phyloP scores from a whole-genome alignment of 2,888 invertebrate genomes.

The Brachycybe producta region DNA sequence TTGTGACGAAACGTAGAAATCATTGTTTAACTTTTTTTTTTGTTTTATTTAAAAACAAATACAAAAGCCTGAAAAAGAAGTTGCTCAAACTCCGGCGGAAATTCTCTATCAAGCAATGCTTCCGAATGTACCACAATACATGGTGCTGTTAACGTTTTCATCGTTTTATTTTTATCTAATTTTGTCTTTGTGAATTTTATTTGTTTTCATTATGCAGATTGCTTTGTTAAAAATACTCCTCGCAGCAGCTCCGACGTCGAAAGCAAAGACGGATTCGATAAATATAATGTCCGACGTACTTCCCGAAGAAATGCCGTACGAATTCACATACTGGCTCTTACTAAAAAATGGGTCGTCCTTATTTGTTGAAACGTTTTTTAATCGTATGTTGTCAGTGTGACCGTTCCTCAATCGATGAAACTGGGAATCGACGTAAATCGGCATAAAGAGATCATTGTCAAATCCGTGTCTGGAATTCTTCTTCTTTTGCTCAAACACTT shows the following conservation, averaged over 20 bases:
- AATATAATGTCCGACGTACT: constrained; percentile 96
- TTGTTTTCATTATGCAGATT: constrained; percentile 41
- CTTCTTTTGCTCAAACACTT: constrained; percentile 90
- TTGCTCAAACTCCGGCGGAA: constrained; percentile 72
- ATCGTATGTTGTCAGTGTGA: constrained; percentile 46
- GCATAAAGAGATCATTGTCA: constrained; percentile 97
- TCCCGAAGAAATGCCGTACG: constrained; percentile 91
- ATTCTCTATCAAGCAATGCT: constrained; percentile 84
- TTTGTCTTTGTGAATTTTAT: neutral
- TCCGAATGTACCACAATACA: constrained; percentile 91
- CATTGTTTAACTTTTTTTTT: neutral
- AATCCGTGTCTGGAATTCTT: constrained; percentile 81
- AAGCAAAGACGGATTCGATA: constrained; percentile 91
- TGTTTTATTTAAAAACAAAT: no score
- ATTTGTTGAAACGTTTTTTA: constrained; percentile 13
- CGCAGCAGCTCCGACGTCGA: constrained; percentile 98
- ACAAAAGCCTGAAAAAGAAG: constrained; percentile 61
- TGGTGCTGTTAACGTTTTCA: constrained; percentile 38
- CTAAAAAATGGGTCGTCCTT: no score
- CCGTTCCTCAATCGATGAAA: constrained; percentile 85
- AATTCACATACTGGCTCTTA: neutral
- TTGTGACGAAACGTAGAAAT: neutral
- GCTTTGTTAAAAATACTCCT: constrained; percentile 89
- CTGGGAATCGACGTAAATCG: constrained; percentile 93
- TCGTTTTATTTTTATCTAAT: neutral